Evolutionary conservation across 2,888 invertebrate species (phyloP), one percentile per base, ranked within the genome.

Genomic region (Xylota segnis): DNA sequence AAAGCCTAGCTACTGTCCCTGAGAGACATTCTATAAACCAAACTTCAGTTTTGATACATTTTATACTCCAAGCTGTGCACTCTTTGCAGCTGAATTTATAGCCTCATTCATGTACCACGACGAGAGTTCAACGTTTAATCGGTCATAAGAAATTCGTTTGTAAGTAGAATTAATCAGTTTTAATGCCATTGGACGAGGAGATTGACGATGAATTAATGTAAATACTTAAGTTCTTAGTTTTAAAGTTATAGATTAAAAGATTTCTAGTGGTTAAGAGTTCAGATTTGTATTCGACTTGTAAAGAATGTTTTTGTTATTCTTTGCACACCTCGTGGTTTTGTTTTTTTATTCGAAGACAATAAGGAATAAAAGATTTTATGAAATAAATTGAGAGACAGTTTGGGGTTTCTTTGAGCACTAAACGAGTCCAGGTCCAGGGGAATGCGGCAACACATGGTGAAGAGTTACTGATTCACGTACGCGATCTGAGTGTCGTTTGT

Each of bases 261-360:
- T 43, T 34, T 58, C 32, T 65, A 56, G 63, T 4, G 18, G 23
- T 9, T 65, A 75, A 65, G 45, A 29, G 27, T 65, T 75, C 45
- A 54, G 54, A 54, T 75, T 65, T 75, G 43, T 63, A 74, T 54
- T 34, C 18, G 23, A 56, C 34, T 54, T 63, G 54, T 63, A 63
- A 47, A 45, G 23, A 16, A 9, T 3, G 34, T 40, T 34, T 71
- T 50, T 61, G n/a, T 59, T 27, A 59, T 23, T 7, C 23, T 29
- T 40, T 52, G 37, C 23, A 37, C 16, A 16, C 10, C 32, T 45
- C n/a, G n/a, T n/a, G n/a, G n/a, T n/a, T n/a, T n/a, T n/a, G n/a
- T 47, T 63, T 74, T 63, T 45, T 54, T 43, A 74, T 63, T 56
- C 23, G 32, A 65, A 65, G 74, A 75, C 74, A 75, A 65, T 75